Percentiles rank a stretch among this genome's conserved stretches.
phyloP scores from a whole-genome alignment of 2,888 invertebrate species.

The Emesis russula region DNA sequence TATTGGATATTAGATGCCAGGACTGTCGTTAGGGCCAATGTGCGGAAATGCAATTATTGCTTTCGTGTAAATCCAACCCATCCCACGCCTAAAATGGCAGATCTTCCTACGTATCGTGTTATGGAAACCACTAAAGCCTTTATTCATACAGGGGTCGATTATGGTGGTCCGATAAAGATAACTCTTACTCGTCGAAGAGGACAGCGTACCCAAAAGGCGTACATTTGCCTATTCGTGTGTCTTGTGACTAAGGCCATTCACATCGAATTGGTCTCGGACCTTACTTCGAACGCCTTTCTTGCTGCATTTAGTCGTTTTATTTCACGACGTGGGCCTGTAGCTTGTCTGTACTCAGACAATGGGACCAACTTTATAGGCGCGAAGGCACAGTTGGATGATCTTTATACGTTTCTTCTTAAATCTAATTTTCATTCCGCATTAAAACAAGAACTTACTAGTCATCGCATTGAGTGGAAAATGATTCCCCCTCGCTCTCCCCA shows the following conservation, averaged over 20 bases:
- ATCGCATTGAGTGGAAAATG: conserved; percentile 35
- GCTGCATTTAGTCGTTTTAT: conserved; percentile 56
- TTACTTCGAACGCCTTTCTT: conserved; percentile 40
- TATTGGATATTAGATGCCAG: conserved; percentile 4
- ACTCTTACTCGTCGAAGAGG: conserved; percentile 30
- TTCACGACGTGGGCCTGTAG: conserved; percentile 58
- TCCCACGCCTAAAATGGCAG: neutral
- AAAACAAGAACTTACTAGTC: neutral
- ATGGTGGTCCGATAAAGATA: conserved; percentile 39
- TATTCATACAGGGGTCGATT: conserved; percentile 45
- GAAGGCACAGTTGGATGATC: conserved; percentile 4
- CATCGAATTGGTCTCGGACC: conserved; percentile 36
- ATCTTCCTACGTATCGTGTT: conserved; percentile 22
- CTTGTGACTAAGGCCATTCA: conserved; percentile 47
- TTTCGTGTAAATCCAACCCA: neutral
- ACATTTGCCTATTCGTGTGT: conserved; percentile 45
- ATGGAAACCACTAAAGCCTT: conserved; percentile 34
- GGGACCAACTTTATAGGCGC: conserved; percentile 60
- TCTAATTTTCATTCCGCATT: no score
- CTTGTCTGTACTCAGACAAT: conserved; percentile 46
- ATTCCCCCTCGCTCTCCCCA: conserved; percentile 52
- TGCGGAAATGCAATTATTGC: neutral
- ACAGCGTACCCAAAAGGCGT: conserved; percentile 18
- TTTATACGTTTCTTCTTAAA: no score
- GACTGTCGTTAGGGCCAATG: neutral